phyloP scores from a whole-genome alignment of 2,113 vertebrate species.

The Pterocles orientalis region DNA sequence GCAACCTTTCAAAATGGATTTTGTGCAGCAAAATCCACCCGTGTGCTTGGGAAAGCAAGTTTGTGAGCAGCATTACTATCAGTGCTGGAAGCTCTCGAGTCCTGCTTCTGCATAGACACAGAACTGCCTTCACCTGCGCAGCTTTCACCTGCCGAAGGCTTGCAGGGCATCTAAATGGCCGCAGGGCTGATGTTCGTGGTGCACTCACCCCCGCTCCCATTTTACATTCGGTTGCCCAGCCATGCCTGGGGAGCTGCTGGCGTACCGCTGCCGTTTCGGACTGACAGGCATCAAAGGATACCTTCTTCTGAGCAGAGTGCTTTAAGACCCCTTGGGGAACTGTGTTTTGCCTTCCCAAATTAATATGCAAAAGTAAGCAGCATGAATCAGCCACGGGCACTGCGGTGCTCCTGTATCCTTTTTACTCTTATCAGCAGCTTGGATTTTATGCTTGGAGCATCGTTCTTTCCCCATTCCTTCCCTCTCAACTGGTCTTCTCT shows the following conservation, averaged over 20 bases:
- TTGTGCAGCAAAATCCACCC: neutral
- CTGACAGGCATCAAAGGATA: constrained; percentile 8
- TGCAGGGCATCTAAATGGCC: neutral
- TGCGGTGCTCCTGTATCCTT: neutral
- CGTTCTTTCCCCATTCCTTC: neutral
- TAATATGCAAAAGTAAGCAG: constrained; percentile 40
- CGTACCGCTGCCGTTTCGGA: neutral
- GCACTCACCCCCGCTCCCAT: accelerated
- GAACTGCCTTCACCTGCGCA: neutral
- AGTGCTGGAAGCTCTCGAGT: neutral
- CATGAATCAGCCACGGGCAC: neutral
- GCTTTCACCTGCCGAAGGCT: neutral
- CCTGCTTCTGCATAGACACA: neutral
- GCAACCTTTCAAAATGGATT: neutral
- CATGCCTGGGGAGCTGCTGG: neutral
- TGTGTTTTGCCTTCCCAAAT: constrained; percentile 4
- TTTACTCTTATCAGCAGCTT: neutral
- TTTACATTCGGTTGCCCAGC: neutral
- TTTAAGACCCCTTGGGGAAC: neutral
- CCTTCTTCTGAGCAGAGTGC: neutral
- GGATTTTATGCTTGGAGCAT: constrained; percentile 18
- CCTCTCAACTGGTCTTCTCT: neutral
- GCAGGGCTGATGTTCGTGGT: neutral
- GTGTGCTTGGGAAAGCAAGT: neutral
- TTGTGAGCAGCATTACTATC: neutral